Percentiles rank a stretch among this genome's conserved stretches.
Conservation (phyloP, 2,797 vertebrate species). For the Melanotaenia parkinsoni region DNA sequence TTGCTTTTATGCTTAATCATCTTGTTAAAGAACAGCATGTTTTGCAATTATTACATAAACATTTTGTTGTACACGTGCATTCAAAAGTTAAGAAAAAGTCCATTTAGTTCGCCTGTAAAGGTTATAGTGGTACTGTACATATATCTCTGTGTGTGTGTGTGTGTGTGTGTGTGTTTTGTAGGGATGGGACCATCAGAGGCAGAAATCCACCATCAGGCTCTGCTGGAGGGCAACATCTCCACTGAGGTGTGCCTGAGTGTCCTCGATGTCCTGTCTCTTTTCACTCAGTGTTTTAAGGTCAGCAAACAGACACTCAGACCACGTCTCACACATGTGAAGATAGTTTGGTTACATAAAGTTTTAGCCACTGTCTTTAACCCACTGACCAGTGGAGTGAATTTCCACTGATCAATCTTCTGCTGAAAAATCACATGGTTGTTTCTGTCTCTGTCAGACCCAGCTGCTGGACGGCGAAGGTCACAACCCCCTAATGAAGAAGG, state of each 20-base stretch:
- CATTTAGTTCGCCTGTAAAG: too few species aligned
- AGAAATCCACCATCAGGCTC: conserved; percentile 92
- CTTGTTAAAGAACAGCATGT: too few species aligned
- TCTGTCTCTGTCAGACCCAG: conserved; percentile 84
- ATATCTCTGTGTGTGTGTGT: not conserved
- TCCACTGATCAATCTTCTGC: not conserved
- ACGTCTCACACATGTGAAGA: not conserved
- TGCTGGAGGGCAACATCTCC: conserved; percentile 93
- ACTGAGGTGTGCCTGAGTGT: conserved; percentile 92
- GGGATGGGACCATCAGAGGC: conserved; percentile 89
- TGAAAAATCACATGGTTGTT: not conserved
- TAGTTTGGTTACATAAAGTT: not conserved
- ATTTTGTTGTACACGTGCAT: too few species aligned
- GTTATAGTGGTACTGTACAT: too few species aligned
- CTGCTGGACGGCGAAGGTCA: conserved; percentile 93
- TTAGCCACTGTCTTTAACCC: not conserved
- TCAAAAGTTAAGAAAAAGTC: too few species aligned
- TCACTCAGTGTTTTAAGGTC: conserved; percentile 95
- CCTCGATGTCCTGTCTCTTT: conserved; percentile 91
- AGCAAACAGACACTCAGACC: conserved; percentile 15
- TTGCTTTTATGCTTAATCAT: too few species aligned
- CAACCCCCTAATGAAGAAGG: conserved; percentile 95
- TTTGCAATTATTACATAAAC: too few species aligned
- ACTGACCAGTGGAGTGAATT: not conserved
- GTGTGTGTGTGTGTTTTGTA: conserved; percentile 49